Evolutionary conservation across 30 jellyfish, hydroid and myxozoan species (phyloP).

Genomic region (Catostylus mosaicus): DNA sequence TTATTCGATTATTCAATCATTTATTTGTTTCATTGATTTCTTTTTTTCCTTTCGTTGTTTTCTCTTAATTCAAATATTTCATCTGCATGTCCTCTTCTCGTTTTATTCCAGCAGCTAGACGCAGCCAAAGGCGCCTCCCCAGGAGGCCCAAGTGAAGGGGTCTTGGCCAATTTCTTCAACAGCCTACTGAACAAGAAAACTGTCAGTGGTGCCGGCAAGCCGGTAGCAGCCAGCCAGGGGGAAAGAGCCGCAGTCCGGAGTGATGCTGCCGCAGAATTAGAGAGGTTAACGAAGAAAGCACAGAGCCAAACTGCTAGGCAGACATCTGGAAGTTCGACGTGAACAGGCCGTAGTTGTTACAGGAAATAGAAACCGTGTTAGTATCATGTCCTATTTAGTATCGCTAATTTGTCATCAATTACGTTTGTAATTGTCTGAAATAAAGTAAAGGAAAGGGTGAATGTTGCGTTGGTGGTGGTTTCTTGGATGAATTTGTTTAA

Average conservation of each 20-base stretch:
- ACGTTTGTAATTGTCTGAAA: slow-evolving; percentile 3
- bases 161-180: slow-evolving; percentile 96
- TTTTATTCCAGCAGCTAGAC: slow-evolving; percentile 64
- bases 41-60: background rate
- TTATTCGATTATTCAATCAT: background rate
- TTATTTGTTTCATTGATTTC: background rate
- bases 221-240: slow-evolving; percentile 63
- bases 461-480: background rate
- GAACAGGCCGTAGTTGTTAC: background rate
- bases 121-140: slow-evolving; percentile 91
- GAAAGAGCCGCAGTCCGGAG: slow-evolving; percentile 85
- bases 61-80: background rate
- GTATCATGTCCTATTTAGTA: background rate
- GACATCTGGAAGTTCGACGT: slow-evolving; percentile 71
- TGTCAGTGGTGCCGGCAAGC: slow-evolving; percentile 72
- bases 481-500: too few species aligned
- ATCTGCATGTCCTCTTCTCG: background rate
- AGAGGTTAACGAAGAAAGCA: slow-evolving; percentile 83
- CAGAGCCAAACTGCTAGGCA: slow-evolving; percentile 53
- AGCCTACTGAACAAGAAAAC: slow-evolving; percentile 94
- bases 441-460: background rate
- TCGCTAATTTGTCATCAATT: slow-evolving; percentile 9
- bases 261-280: slow-evolving; percentile 99
- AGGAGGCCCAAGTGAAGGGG: slow-evolving; percentile 89
- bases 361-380: background rate